These are phyloP conservation scores for Blastomussa wellsi DNA, from an alignment of 92 coral and sea anemone genomes.

Conservation along the genomic window DNA sequence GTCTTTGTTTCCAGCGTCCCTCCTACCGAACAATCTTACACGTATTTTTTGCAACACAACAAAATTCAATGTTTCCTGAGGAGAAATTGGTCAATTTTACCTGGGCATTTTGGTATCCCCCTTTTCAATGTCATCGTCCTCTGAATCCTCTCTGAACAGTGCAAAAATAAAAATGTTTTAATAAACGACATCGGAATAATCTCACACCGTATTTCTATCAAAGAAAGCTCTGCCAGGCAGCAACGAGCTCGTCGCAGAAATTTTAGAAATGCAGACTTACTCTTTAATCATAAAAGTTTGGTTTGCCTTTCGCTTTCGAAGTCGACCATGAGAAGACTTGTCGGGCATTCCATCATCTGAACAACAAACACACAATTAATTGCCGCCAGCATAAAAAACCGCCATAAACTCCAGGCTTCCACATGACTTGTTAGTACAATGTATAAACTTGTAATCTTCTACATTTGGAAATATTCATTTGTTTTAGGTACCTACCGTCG, in stretches of 20 bases:
- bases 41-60: not conserved
- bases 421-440: not conserved
- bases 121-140: constrained; percentile 83
- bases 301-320: constrained; percentile 83
- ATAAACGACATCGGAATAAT: not conserved
- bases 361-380: constrained; percentile 47
- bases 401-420: constrained; percentile 6
- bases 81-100: constrained; percentile 51
- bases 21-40: constrained; percentile 7
- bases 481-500: constrained; percentile 31
- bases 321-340: constrained; percentile 96
- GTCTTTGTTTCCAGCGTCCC: constrained; percentile 10
- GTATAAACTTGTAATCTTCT: not conserved
- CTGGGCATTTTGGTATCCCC: constrained; percentile 82
- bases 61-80: constrained; percentile 2
- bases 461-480: not conserved
- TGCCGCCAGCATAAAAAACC: constrained; percentile 11
- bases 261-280: constrained; percentile 57
- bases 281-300: constrained; percentile 78
- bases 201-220: not conserved
- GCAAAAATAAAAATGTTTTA: not conserved
- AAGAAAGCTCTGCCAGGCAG: not conserved
- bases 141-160: constrained; percentile 91
- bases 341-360: constrained; percentile 76
- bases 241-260: not conserved